Evolutionary conservation across 2,888 invertebrate species (phyloP).

Genomic region (Tanaodytes sp.): DNA sequence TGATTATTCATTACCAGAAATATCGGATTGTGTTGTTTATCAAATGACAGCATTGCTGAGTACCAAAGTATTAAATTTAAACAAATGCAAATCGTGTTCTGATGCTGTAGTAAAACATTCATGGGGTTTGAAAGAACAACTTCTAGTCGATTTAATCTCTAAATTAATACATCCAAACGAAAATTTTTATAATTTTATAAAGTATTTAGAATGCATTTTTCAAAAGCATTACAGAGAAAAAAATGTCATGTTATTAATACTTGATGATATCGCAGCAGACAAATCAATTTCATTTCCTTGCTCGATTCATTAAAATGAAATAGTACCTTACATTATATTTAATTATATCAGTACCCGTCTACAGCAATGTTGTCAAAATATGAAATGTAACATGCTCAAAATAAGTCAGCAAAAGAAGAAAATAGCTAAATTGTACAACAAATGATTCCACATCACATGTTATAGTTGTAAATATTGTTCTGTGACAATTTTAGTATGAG

Average conservation of each 20-base stretch:
- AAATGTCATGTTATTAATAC: no score
- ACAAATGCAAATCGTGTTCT: background rate
- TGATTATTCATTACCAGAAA: background rate
- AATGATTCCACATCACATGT: no score
- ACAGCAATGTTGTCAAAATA: conserved; percentile 12
- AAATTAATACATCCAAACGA: background rate
- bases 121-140: background rate
- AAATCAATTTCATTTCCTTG: conserved; percentile 10
- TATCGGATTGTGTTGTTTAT: background rate
- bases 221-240: no score
- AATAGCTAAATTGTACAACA: conserved; percentile 17
- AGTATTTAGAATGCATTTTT: conserved; percentile 15
- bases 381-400: conserved; percentile 2
- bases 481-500: no score
- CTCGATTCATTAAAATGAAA: conserved; percentile 2
- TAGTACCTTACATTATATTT: conserved; percentile 10
- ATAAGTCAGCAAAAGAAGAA: conserved; percentile 3
- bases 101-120: background rate
- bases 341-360: conserved; percentile 1
- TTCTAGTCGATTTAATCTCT: background rate
- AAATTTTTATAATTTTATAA: conserved; percentile 10
- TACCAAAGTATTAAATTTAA: background rate
- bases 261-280: no score
- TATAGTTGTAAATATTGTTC: no score
- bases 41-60: conserved; percentile 3